Percentiles rank a stretch among this genome's conserved stretches.
phyloP scores from a whole-genome alignment of 1,140 invertebrate species.

The Triops longicaudatus region DNA sequence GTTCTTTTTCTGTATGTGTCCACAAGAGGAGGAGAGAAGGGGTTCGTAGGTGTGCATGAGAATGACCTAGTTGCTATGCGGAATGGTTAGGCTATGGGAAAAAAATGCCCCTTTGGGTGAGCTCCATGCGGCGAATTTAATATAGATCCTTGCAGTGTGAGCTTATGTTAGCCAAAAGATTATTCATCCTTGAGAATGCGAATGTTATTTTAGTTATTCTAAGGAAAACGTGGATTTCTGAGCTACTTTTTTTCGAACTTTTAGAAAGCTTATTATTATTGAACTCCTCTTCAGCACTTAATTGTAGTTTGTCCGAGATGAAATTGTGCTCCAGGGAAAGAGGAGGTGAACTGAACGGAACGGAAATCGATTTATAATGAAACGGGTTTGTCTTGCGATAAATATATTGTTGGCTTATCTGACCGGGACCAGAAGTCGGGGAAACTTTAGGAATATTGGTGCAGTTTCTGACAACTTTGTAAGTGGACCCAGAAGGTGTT shows the following conservation, averaged over 20 bases:
- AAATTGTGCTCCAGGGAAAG: background rate
- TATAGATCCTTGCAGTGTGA: background rate
- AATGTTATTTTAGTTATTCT: background rate
- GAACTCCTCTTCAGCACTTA: background rate
- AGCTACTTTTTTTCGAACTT: background rate
- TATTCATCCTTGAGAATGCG: background rate
- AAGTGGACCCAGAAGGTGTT: background rate
- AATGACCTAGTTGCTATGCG: constrained; percentile 11
- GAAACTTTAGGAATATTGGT: background rate
- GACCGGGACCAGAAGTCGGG: background rate
- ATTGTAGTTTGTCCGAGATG: background rate
- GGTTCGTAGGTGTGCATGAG: background rate
- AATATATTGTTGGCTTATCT: background rate
- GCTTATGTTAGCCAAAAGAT: background rate
- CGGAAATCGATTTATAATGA: constrained; percentile 12
- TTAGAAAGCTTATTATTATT: background rate
- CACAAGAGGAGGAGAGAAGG: background rate
- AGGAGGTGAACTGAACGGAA: background rate
- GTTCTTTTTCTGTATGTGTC: background rate
- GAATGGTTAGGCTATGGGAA: background rate
- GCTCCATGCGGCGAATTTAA: constrained; percentile 14
- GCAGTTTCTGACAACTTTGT: background rate
- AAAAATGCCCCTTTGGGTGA: background rate
- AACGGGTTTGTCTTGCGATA: background rate
- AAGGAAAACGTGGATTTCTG: background rate